These are phyloP conservation scores for Mastomys natalensis DNA, from an alignment of 2,113 vertebrate genomes.

Conservation along the genomic window DNA sequence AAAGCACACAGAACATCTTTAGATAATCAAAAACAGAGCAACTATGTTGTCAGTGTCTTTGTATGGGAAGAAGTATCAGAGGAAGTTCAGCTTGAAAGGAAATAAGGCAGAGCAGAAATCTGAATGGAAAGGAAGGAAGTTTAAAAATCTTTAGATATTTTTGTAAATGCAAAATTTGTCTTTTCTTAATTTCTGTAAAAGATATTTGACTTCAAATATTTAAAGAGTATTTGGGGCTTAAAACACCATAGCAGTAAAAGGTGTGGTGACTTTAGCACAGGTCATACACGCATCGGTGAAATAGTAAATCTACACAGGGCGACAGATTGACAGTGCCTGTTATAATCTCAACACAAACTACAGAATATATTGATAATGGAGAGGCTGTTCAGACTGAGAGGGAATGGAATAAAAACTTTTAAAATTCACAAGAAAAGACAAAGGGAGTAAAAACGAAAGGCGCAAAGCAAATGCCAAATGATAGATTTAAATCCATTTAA, in stretches of 20 bases:
- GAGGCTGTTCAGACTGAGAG: background rate
- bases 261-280: background rate
- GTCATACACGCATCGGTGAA: background rate
- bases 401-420: too few species aligned
- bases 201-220: slow-evolving; percentile 17
- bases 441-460: background rate
- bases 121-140: slow-evolving; percentile 53
- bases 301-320: background rate
- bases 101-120: slow-evolving; percentile 17
- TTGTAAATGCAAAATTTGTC: background rate
- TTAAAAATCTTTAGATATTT: background rate
- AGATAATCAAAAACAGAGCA: background rate
- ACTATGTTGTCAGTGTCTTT: background rate
- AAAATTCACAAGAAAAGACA: background rate
- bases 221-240: background rate
- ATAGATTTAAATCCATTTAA: background rate
- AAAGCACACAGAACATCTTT: slow-evolving; percentile 7
- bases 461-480: background rate
- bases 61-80: background rate
- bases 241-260: background rate
- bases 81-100: slow-evolving; percentile 29
- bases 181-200: slow-evolving; percentile 42
- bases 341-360: background rate
- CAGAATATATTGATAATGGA: background rate
- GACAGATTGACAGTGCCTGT: background rate